Percentiles rank a stretch among this genome's conserved stretches.
These are phyloP conservation scores for Cheilosia impressa DNA, from an alignment of 2,888 invertebrate genomes.

Conservation along the genomic window DNA sequence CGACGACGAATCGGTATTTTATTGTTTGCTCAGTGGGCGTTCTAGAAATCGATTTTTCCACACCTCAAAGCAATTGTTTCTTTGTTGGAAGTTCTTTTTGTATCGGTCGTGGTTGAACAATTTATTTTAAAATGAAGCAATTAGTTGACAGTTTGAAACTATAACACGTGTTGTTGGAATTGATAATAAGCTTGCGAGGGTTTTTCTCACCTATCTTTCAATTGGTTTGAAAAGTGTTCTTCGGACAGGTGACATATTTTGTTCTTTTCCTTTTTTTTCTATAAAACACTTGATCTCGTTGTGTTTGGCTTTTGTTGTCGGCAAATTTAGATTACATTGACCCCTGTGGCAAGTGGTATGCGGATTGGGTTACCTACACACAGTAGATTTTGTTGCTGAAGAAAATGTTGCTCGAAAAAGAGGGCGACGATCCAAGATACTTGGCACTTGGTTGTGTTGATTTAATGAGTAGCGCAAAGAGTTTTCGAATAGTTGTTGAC, in stretches of 20 bases:
- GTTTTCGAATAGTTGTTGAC: too few species aligned
- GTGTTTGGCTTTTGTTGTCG: slow-evolving; percentile 29
- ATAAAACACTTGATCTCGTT: slow-evolving; percentile 42
- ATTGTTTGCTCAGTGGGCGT: slow-evolving; percentile 55
- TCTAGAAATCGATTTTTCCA: slow-evolving; percentile 61
- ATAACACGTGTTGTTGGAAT: slow-evolving; percentile 66
- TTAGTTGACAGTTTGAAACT: slow-evolving; percentile 67
- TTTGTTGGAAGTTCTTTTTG: slow-evolving; percentile 32
- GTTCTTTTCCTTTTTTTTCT: slow-evolving; percentile 17
- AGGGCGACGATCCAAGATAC: too few species aligned
- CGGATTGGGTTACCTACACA: neutral
- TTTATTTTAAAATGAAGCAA: slow-evolving; percentile 67
- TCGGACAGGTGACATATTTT: slow-evolving; percentile 50
- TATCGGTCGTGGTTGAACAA: slow-evolving; percentile 37
- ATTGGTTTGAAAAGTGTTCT: slow-evolving; percentile 2
- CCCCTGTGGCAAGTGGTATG: slow-evolving; percentile 4
- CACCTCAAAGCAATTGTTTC: slow-evolving; percentile 27
- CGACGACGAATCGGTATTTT: slow-evolving; percentile 45
- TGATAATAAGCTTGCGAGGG: slow-evolving; percentile 42
- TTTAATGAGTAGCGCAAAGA: too few species aligned
- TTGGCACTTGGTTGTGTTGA: too few species aligned
- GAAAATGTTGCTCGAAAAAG: too few species aligned
- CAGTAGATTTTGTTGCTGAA: too few species aligned
- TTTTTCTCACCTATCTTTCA: slow-evolving; percentile 1
- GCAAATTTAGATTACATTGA: slow-evolving; percentile 45